phyloP scores from a whole-genome alignment of 2,888 invertebrate species.

The Cecidostiba fungosa region DNA sequence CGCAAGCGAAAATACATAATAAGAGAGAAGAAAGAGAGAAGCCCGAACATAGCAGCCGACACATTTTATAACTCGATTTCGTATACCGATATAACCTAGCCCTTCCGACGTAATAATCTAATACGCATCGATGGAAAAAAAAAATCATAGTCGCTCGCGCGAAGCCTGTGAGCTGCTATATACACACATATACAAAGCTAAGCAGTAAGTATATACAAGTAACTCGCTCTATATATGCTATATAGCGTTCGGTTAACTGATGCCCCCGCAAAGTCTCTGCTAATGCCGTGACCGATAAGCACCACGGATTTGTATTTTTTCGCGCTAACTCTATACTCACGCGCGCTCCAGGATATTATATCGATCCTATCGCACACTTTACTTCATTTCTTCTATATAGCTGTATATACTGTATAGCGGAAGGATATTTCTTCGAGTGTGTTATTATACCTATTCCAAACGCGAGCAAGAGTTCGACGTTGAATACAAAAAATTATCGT shows the following conservation, averaged over 20 bases:
- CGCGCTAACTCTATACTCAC: neutral
- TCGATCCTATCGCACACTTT: neutral
- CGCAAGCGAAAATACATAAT: neutral
- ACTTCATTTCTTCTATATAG: too few species aligned
- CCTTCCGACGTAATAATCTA: neutral
- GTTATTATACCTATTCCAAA: too few species aligned
- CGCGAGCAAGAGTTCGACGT: too few species aligned
- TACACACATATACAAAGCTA: neutral
- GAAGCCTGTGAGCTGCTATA: neutral
- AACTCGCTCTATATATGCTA: neutral
- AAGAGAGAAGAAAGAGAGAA: neutral
- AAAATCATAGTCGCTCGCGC: neutral
- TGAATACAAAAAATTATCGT: too few species aligned
- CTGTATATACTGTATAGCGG: too few species aligned
- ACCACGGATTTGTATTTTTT: neutral
- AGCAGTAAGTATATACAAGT: neutral
- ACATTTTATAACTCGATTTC: neutral
- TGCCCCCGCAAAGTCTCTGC: slow-evolving; percentile 11
- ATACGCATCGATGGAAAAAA: neutral
- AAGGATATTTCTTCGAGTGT: too few species aligned
- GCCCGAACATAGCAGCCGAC: neutral
- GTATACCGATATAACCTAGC: neutral
- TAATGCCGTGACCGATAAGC: slow-evolving; percentile 27
- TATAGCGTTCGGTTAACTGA: neutral
- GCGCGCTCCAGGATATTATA: neutral